Evolutionary conservation across 2,113 vertebrate genomes (phyloP).

Genomic region (Callionymus lyra): DNA sequence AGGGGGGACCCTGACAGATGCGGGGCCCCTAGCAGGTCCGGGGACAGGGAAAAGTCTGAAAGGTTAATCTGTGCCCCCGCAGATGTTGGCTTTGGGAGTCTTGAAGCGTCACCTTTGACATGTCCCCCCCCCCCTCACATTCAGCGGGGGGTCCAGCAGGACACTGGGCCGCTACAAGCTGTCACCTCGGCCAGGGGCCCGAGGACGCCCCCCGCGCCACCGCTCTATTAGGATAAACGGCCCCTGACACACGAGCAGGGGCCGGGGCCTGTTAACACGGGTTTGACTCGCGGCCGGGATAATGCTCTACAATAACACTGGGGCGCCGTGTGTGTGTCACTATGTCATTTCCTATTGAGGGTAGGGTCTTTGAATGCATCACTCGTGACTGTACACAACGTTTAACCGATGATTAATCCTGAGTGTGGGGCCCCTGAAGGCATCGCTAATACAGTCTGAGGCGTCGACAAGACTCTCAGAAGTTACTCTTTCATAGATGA

Average conservation of each 20-base stretch:
- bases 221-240: slow-evolving; percentile 50
- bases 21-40: slow-evolving; percentile 67
- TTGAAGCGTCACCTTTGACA: slow-evolving; percentile 90
- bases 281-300: slow-evolving; percentile 16
- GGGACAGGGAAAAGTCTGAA: slow-evolving; percentile 77
- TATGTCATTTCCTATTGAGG: slow-evolving; percentile 10
- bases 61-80: slow-evolving; percentile 78
- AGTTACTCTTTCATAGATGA: too few species aligned
- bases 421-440: too few species aligned
- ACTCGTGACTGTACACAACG: too few species aligned
- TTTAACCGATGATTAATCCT: too few species aligned
- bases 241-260: slow-evolving; percentile 29
- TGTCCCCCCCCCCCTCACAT: slow-evolving; percentile 66
- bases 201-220: slow-evolving; percentile 58
- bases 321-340: slow-evolving; percentile 12
- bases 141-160: slow-evolving; percentile 65
- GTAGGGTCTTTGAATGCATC: too few species aligned
- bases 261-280: slow-evolving; percentile 4
- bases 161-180: slow-evolving; percentile 77
- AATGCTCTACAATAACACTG: slow-evolving; percentile 2
- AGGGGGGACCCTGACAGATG: slow-evolving; percentile 75
- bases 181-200: slow-evolving; percentile 63
- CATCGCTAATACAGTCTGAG: too few species aligned
- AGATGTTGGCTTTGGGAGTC: slow-evolving; percentile 83
- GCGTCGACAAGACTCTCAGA: too few species aligned